Percentiles rank a stretch among this genome's conserved stretches.
Evolutionary conservation across 2,113 vertebrate species (phyloP).

Genomic region (Bucco capensis): DNA sequence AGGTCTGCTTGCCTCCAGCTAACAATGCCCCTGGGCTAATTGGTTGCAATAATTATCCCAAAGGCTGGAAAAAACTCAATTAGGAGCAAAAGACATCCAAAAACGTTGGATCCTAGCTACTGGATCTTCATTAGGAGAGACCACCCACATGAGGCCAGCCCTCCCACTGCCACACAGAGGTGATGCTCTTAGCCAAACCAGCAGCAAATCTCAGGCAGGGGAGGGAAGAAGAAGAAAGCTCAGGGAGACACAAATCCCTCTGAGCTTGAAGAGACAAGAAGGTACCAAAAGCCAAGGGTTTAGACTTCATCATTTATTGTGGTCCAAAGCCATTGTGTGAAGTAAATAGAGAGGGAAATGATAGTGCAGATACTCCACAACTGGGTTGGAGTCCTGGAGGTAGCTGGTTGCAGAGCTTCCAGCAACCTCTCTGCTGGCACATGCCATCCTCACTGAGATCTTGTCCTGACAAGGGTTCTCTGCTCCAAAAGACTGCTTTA

Average conservation of each 20-base stretch:
- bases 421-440: slow-evolving; percentile 4
- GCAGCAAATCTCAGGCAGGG: not conserved
- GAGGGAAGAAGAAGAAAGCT: slow-evolving; percentile 4
- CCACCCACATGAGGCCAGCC: slow-evolving; percentile 41
- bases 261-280: no score
- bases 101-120: slow-evolving; percentile 62
- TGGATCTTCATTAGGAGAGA: slow-evolving; percentile 56
- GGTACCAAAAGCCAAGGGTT: slow-evolving; percentile 38
- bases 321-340: slow-evolving; percentile 57
- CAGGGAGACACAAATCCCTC: slow-evolving; percentile 25
- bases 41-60: slow-evolving; percentile 66
- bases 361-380: slow-evolving; percentile 40
- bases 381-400: not conserved
- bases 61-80: slow-evolving; percentile 61
- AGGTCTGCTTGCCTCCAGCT: slow-evolving; percentile 23
- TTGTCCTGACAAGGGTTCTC: slow-evolving; percentile 58
- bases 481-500: slow-evolving; percentile 41
- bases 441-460: slow-evolving; percentile 44
- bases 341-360: slow-evolving; percentile 57
- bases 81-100: slow-evolving; percentile 51
- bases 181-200: slow-evolving; percentile 33
- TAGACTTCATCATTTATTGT: not conserved
- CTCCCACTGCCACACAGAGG: slow-evolving; percentile 9
- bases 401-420: slow-evolving; percentile 37
- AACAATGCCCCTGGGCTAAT: slow-evolving; percentile 63